Evolutionary conservation across 2,888 invertebrate species (phyloP).

Genomic region (Heliconius sara): DNA sequence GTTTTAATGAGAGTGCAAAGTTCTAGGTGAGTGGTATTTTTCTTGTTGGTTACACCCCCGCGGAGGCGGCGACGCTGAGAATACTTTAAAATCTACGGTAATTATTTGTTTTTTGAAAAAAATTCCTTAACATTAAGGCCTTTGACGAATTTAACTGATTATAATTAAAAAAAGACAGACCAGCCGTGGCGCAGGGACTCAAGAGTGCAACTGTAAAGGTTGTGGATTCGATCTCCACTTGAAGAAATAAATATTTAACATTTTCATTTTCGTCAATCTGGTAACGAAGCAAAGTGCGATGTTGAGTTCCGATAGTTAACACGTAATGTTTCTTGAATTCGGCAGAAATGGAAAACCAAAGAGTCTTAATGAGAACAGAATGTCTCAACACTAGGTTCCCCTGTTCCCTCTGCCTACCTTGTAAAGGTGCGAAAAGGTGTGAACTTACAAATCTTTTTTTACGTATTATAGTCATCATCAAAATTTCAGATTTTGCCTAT

Average conservation of each 20-base stretch:
- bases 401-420: too few relatives aligned
- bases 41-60: conserved; percentile 41
- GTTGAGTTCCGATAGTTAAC: too few relatives aligned
- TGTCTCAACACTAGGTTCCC: too few relatives aligned
- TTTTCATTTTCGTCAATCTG: too few relatives aligned
- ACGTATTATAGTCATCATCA: too few relatives aligned
- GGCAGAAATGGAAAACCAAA: too few relatives aligned
- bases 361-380: too few relatives aligned
- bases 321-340: too few relatives aligned
- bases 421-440: too few relatives aligned
- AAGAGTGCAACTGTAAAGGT: not conserved
- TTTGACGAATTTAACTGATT: not conserved
- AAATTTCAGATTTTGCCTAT: too few relatives aligned
- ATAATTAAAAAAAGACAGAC: not conserved
- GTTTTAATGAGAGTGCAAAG: conserved; percentile 46
- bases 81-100: conserved; percentile 11
- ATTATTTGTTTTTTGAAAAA: not conserved
- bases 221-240: not conserved
- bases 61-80: conserved; percentile 2
- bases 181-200: not conserved
- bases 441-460: too few relatives aligned
- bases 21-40: conserved; percentile 40
- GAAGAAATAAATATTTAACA: not conserved
- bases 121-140: not conserved
- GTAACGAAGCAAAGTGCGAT: too few relatives aligned